Base-by-base conservation (phyloP, 2,888 invertebrate genomes). In the Cheilosia vernalis region DNA sequence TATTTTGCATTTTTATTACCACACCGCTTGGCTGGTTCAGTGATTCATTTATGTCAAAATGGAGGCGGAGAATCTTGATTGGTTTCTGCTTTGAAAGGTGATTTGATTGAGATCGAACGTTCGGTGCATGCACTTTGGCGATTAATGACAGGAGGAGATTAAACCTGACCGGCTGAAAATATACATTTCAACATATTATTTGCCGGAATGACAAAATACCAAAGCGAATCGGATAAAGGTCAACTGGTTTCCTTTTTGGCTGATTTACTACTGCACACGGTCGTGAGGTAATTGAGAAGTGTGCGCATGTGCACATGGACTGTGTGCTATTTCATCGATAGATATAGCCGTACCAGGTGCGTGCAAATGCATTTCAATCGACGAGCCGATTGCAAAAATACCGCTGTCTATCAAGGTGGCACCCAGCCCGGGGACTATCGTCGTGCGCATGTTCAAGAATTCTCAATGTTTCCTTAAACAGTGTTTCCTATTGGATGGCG, bases 321-420 rank as follows among this genome's bases (percentile, higher is more conserved):
- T 19, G 47, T 47, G 47, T 7, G 6, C 44, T 44, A 19, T 30
- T 37, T 9, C 19, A 61, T 51, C 47, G 61, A 58, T 66, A 42
- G 49, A 56, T 64, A 21, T 2, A 21, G 17, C 42, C 37, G 17
- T 61, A 64, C 81, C 81, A 85, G 76, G 70, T 81, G 81, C 81
- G 72, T 85, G 51, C 67, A 49, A 70, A 51, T 77, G 76, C 76
- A 76, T 67, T 80, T 74, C 74, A 76, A 84, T 84, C 27, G 80
- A 47, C 30, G 27, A 55, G 58, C 19, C 7, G 27, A 40, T 61
- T 67, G 44, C 53, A 51, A 55, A 66, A 56, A 60, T 76, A 60
- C 56, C 55, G 60, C 73, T 74, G 80, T 82, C 63, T 56, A 82
- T 82, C 82, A 83, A 83, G 82, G 78, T 78, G 72, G 66, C 82